These are phyloP conservation scores for Mirza zaza DNA, from an alignment of 2,113 vertebrate genomes.

Conservation along the genomic window DNA sequence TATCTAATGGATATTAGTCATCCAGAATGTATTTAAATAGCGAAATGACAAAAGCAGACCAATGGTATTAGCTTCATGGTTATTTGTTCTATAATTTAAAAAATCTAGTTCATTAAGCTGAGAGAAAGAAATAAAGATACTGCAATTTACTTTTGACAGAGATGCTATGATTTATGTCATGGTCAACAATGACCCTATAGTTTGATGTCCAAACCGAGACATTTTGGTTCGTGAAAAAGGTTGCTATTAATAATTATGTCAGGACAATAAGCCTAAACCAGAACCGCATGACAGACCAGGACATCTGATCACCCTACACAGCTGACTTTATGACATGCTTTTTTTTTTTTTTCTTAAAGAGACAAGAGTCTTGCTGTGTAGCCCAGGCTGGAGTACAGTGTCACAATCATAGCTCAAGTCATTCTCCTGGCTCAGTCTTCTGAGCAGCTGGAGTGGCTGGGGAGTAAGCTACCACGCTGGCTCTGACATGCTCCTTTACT, in stretches of 20 bases:
- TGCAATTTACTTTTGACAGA: not conserved
- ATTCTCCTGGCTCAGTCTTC: no score
- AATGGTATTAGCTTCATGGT: not conserved
- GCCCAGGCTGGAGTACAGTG: no score
- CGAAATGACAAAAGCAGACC: not conserved
- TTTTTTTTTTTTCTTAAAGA: no score
- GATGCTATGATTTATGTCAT: not conserved
- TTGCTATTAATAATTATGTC: not conserved
- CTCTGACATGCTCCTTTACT: not conserved
- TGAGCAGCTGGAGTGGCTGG: no score
- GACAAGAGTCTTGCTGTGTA: no score
- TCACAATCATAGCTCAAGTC: no score
- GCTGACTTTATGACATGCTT: not conserved
- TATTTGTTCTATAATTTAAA: not conserved
- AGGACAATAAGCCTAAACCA: no score
- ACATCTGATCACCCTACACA: rapidly evolving
- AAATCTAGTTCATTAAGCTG: not conserved
- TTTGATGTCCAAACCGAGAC: not conserved
- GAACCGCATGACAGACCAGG: not conserved
- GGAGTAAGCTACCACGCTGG: no score
- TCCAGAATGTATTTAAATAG: not conserved
- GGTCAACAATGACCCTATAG: not conserved
- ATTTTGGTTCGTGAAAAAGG: not conserved
- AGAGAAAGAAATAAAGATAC: not conserved
- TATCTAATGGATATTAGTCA: no score